Conservation (phyloP, 2,113 vertebrate genomes). For the Phylloscopus trochiloides region DNA sequence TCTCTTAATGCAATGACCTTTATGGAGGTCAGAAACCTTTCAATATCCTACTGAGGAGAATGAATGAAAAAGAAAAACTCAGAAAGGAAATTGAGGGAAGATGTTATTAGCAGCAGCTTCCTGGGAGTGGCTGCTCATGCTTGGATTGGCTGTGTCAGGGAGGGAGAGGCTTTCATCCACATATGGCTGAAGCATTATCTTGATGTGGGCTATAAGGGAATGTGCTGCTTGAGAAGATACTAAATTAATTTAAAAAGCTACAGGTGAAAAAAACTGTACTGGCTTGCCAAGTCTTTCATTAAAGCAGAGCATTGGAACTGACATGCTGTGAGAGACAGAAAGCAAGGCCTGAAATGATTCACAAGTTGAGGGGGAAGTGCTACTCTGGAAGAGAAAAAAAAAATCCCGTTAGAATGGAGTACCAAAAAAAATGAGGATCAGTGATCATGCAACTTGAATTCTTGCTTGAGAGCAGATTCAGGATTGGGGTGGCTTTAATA, state of each 20-base stretch:
- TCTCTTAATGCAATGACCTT: not conserved
- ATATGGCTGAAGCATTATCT: not conserved
- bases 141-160: not conserved
- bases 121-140: not conserved
- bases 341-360: not conserved
- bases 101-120: not conserved
- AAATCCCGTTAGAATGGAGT: not conserved
- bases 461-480: not conserved
- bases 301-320: not conserved
- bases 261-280: not conserved
- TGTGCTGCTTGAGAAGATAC: not conserved
- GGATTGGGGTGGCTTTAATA: not conserved
- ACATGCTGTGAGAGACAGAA: not conserved
- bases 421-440: not conserved
- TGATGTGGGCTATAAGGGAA: not conserved
- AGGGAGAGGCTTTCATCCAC: not conserved
- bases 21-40: not conserved
- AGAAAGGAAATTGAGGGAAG: constrained; percentile 17
- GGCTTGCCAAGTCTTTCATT: not conserved
- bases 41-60: constrained; percentile 12
- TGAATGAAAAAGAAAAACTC: not conserved
- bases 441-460: not conserved
- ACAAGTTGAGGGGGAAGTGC: not conserved
- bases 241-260: not conserved
- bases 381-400: not conserved